These are phyloP conservation scores for Eira barbara DNA, from an alignment of 2,113 vertebrate species.

Conservation along the genomic window DNA sequence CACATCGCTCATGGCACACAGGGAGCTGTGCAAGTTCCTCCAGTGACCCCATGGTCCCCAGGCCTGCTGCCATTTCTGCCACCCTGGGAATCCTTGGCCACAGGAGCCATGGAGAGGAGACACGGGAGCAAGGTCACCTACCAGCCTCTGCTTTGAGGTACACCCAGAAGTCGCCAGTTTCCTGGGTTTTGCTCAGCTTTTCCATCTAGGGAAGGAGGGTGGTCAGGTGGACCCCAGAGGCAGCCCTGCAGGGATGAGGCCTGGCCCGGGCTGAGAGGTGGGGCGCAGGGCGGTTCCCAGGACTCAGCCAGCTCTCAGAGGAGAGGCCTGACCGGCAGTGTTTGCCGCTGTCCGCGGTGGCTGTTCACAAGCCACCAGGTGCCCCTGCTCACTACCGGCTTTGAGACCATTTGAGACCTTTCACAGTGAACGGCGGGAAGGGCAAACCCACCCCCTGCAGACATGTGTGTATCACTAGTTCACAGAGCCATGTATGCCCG, in stretches of 20 bases:
- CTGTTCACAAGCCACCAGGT: neutral
- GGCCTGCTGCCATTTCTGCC: neutral
- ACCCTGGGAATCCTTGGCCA: neutral
- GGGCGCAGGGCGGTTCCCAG: rapidly evolving
- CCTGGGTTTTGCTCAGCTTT: rapidly evolving
- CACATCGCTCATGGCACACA: too few species aligned
- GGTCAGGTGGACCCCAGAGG: neutral
- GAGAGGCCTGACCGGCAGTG: rapidly evolving
- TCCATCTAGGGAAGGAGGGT: rapidly evolving
- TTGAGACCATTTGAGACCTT: neutral
- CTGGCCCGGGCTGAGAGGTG: rapidly evolving
- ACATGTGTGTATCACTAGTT: rapidly evolving
- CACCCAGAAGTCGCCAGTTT: rapidly evolving
- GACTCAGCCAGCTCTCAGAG: rapidly evolving
- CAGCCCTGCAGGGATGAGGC: neutral
- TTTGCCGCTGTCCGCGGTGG: rapidly evolving
- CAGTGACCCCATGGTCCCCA: rapidly evolving
- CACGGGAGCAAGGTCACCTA: rapidly evolving
- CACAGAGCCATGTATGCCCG: rapidly evolving
- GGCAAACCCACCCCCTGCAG: neutral
- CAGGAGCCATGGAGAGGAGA: rapidly evolving
- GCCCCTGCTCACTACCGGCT: rapidly evolving
- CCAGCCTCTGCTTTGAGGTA: rapidly evolving
- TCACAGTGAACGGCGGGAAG: neutral
- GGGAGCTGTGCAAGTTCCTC: neutral